Evolutionary conservation across 2,113 vertebrate genomes (phyloP), one percentile per base, ranked within the genome.

Genomic region (Lagopus muta): DNA sequence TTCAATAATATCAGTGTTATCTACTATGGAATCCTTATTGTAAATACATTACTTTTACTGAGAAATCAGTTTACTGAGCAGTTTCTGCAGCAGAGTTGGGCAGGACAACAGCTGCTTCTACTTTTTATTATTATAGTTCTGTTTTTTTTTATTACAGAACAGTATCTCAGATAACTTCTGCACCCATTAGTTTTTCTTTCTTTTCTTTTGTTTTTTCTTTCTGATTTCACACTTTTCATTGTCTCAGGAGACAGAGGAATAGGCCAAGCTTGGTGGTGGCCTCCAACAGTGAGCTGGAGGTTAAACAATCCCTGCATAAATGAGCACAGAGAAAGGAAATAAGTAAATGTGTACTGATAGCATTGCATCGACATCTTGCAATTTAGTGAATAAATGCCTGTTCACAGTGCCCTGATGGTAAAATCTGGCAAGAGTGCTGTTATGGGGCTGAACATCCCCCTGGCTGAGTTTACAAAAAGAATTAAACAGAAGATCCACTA

Each of bases 251-350:
- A 87, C 28, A 92, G 43, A 28, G 84, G 32, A 74, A 90, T 24
- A 96, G 57, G 27, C 62, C 64, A 76, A 82, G 36, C 54, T 74
- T 96, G 84, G 21, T 64, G 90, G 92, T 55, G 78, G 36, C 57
- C 42, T 92, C 92, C 92, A n/a, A n/a, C n/a, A 90, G 61, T 24
- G 65, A 96, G 45, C 47, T 82, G 88, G 43, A 90, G 85, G 45
- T 64, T 71, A 47, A 93, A 43, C 47, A 66, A 69, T 54, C 8
- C 42, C 54, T 60, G 58, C 18, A 36, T 86, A 92, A 93, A 83
- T 27, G 30, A 92, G 48, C 30, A 84, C 10, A 77, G 8, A 75
- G 58, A 86, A 93, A 86, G 28, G 75, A 93, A 95, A 82, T 42
- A 50, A 28, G 14, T 82, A 73, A 96, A 80, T 12, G 79, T 89